Base-by-base conservation (phyloP, 1,140 invertebrate species). In the Microplitis demolitor region DNA sequence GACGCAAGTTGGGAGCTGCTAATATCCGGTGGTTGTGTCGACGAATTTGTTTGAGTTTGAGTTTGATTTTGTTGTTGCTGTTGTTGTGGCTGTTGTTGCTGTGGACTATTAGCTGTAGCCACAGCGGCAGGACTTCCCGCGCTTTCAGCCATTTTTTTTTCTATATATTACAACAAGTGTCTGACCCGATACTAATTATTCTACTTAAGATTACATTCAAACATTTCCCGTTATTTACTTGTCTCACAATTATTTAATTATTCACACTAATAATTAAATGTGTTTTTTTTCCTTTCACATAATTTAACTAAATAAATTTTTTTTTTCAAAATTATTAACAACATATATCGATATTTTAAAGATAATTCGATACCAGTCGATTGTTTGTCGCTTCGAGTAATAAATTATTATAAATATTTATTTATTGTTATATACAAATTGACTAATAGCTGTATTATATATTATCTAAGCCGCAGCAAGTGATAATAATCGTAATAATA, bases 1-100 rank as follows among this genome's bases (percentile, higher is more conserved):
- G 86, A 85, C 2, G 85, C 79, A 50, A 87, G 75, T 74, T 87
- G 85, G 3, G 85, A 87, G 69, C 85, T 87, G 80, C 84, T 87
- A 56, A 87, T 87, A 73, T 87, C 85, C 74, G 85, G 82, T 33
- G 86, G 85, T 66, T 85, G 84, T 11, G 77, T 70, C 51, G 79
- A 74, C 31, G 71, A 9, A 67, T 37, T 72, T 14, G 66, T 51
- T 54, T 82, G 79, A 5, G 78, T 77, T 35, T 50, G 45, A 66
- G 71, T 37, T 33, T 45, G 16, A 31, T 37, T 54, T 24, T 66
- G 24, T 60, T 72, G 71, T 35, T 51, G 60, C 51, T 76, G 71
- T 64, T 80, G 80, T 66, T 78, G 78, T 64, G 71, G 72, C 66
- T 80, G 79, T 71, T 78, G 77, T 71, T 78, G 75, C 60, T 80